Conservation (phyloP, 2,888 invertebrate genomes). For the Eupithecia pulchellata region DNA sequence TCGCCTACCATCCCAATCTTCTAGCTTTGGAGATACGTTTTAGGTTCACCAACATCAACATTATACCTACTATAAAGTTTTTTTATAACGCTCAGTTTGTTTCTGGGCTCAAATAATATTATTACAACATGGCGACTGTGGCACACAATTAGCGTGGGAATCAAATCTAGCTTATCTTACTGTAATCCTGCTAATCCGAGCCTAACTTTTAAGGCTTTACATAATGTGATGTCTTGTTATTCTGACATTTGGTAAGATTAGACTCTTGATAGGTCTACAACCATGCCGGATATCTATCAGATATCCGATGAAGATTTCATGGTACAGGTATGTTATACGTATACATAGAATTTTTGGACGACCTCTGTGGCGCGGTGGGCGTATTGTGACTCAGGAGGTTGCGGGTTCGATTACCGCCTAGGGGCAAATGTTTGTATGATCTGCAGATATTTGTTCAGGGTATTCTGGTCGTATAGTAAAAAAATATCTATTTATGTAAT, state of each 20-base stretch:
- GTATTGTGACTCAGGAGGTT: too few species aligned
- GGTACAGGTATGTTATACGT: not conserved
- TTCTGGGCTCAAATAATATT: slow-evolving; percentile 53
- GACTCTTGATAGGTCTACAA: not conserved
- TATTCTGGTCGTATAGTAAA: too few species aligned
- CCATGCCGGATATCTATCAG: not conserved
- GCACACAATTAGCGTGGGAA: slow-evolving; percentile 67
- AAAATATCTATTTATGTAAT: too few species aligned
- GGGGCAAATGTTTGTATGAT: too few species aligned
- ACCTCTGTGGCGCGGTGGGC: too few species aligned
- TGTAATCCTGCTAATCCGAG: slow-evolving; percentile 57
- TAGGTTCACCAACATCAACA: slow-evolving; percentile 10
- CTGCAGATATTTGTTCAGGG: too few species aligned
- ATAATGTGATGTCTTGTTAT: slow-evolving; percentile 47
- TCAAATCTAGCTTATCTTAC: slow-evolving; percentile 55
- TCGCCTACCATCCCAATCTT: not conserved
- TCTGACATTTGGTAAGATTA: slow-evolving; percentile 7
- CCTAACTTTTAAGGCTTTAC: slow-evolving; percentile 57
- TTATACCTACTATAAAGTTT: not conserved
- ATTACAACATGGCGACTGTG: slow-evolving; percentile 56
- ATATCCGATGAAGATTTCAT: not conserved
- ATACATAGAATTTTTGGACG: too few species aligned
- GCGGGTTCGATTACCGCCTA: too few species aligned
- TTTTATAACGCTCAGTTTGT: slow-evolving; percentile 34
- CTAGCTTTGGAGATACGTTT: not conserved